These are phyloP conservation scores for Champsocephalus gunnari DNA, from an alignment of 2,797 vertebrate species.

Conservation along the genomic window DNA sequence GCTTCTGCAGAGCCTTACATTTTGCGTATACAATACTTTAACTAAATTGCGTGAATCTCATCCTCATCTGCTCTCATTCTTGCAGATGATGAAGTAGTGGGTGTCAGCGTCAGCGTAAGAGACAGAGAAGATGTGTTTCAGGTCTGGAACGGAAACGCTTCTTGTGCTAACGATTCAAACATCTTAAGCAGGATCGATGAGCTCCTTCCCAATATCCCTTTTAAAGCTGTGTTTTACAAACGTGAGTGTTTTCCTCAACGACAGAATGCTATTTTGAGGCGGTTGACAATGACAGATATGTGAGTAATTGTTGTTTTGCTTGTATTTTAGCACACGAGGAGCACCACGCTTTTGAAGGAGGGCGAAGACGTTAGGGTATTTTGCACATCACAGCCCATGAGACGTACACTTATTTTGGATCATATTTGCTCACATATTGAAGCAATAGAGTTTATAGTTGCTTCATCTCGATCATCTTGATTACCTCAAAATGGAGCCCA, in stretches of 20 bases:
- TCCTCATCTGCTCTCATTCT: neutral
- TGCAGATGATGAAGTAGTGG: slow-evolving; percentile 95
- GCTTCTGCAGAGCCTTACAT: neutral
- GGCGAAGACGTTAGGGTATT: slow-evolving; percentile 86
- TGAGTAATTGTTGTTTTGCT: slow-evolving; percentile 27
- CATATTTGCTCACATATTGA: slow-evolving; percentile 44
- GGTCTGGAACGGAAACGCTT: slow-evolving; percentile 95
- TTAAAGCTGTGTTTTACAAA: slow-evolving; percentile 98
- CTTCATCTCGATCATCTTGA: slow-evolving; percentile 31
- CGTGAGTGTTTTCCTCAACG: slow-evolving; percentile 85
- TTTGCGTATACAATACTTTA: neutral
- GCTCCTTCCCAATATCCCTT: slow-evolving; percentile 92
- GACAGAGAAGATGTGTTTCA: slow-evolving; percentile 94
- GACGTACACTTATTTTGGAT: slow-evolving; percentile 19
- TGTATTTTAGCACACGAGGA: slow-evolving; percentile 91
- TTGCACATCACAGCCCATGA: slow-evolving; percentile 65
- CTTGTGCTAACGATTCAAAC: slow-evolving; percentile 89
- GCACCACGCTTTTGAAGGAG: slow-evolving; percentile 96
- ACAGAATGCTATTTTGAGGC: neutral
- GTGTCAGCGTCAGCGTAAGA: slow-evolving; percentile 93
- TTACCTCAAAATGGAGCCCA: slow-evolving; percentile 52
- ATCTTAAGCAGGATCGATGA: slow-evolving; percentile 92
- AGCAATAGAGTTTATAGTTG: slow-evolving; percentile 30
- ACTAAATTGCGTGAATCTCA: neutral
- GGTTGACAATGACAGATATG: neutral